Evolutionary conservation across 2,113 vertebrate genomes (phyloP).

Genomic region (Pseudorectes ferrugineus): DNA sequence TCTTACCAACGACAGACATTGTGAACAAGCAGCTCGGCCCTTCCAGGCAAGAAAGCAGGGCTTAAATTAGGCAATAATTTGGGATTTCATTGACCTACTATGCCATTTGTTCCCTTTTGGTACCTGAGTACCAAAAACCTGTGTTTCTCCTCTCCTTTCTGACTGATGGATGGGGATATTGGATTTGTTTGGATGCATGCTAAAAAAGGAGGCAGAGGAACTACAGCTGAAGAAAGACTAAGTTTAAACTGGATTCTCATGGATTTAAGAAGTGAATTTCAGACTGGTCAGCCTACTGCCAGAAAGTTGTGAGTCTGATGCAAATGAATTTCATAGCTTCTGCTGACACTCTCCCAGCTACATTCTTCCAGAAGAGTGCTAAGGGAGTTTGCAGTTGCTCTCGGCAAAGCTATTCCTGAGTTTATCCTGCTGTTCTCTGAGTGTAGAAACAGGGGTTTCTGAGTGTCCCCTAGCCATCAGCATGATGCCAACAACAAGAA

Average conservation of each 20-base stretch:
- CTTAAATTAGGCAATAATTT: not conserved
- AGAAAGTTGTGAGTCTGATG: not conserved
- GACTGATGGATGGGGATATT: not conserved
- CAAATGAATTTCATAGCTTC: not conserved
- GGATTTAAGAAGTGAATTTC: not conserved
- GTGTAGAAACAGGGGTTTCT: not conserved
- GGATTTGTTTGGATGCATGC: not conserved
- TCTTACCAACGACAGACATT: not conserved
- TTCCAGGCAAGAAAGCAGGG: not conserved
- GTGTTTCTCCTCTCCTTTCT: not conserved
- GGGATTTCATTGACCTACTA: not conserved
- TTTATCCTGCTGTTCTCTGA: not conserved
- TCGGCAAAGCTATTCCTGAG: not conserved
- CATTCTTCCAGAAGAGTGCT: not conserved
- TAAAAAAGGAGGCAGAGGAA: not conserved
- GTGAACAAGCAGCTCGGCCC: not conserved
- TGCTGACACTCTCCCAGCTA: not conserved
- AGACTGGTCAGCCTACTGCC: conserved; percentile 2
- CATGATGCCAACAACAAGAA: fast-evolving
- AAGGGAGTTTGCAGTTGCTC: not conserved
- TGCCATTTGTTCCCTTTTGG: not conserved
- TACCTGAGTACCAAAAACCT: not conserved
- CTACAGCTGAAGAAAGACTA: not conserved
- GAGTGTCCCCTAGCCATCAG: not conserved
- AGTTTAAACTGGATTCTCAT: not conserved